Evolutionary conservation across 2,113 vertebrate genomes (phyloP).

Genomic region (Capreolus pygargus): DNA sequence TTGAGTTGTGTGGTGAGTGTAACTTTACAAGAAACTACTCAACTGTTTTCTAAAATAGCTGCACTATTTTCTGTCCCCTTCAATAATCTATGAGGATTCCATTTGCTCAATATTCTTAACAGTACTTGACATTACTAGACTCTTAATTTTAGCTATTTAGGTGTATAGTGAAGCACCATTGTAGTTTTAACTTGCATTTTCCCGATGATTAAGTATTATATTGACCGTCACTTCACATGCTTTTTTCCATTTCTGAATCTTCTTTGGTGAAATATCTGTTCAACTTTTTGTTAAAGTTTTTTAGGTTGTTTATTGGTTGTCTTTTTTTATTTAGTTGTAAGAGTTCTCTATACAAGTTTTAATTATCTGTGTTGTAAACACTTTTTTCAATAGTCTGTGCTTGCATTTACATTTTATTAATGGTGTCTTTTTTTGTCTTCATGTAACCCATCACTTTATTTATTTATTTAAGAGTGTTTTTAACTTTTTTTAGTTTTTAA

Average conservation of each 20-base stretch:
- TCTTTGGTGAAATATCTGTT: neutral
- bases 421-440: neutral
- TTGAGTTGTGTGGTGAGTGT: neutral
- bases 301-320: neutral
- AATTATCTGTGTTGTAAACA: neutral
- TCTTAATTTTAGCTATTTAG: neutral
- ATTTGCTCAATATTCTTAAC: neutral
- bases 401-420: conserved; percentile 21
- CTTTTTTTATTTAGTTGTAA: neutral
- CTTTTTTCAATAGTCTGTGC: neutral
- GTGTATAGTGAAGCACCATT: neutral
- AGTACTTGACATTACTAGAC: neutral
- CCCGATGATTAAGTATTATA: neutral
- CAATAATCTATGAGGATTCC: neutral
- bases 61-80: neutral
- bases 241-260: neutral
- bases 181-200: conserved; percentile 5
- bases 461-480: neutral
- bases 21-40: neutral
- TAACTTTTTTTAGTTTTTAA: neutral
- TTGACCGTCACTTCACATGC: neutral
- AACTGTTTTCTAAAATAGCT: neutral
- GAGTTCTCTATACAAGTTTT: neutral
- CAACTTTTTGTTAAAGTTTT: neutral
- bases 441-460: neutral